Evolutionary conservation across 2,888 invertebrate genomes (phyloP).

Genomic region (Parnassius apollo): DNA sequence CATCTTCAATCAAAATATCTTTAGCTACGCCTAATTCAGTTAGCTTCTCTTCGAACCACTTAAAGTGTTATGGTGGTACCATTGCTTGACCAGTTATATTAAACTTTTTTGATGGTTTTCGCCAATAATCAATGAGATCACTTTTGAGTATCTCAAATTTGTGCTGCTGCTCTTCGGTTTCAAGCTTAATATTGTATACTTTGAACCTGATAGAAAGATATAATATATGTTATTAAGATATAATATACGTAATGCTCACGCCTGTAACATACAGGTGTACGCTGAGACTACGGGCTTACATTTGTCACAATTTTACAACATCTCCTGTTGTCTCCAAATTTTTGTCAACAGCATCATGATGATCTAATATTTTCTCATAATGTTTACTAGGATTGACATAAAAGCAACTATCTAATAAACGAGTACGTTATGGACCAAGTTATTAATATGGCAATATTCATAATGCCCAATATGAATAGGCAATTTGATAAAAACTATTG

Average conservation of each 20-base stretch:
- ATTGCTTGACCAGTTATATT: conserved; percentile 52
- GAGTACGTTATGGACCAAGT: too few species aligned
- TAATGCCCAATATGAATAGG: too few species aligned
- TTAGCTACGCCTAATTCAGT: conserved; percentile 42
- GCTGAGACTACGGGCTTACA: too few species aligned
- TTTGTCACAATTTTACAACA: too few species aligned
- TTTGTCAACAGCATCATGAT: too few species aligned
- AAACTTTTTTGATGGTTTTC: conserved; percentile 51
- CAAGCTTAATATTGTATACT: conserved; percentile 54
- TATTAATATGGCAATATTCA: too few species aligned
- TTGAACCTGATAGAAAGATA: conserved; percentile 48
- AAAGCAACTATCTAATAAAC: too few species aligned
- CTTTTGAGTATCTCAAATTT: conserved; percentile 43
- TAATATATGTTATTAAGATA: conserved; percentile 12
- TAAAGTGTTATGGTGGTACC: conserved; percentile 54
- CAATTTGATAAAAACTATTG: too few species aligned
- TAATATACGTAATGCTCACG: neutral
- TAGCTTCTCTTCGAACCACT: conserved; percentile 59
- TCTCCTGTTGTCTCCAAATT: too few species aligned
- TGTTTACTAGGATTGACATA: too few species aligned
- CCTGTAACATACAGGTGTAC: too few species aligned
- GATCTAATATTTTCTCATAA: too few species aligned
- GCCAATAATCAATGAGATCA: conserved; percentile 56
- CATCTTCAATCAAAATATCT: conserved; percentile 52
- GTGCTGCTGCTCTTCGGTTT: conserved; percentile 45